Evolutionary conservation across 2,888 invertebrate genomes (phyloP).

Genomic region (Drosophila atripex): DNA sequence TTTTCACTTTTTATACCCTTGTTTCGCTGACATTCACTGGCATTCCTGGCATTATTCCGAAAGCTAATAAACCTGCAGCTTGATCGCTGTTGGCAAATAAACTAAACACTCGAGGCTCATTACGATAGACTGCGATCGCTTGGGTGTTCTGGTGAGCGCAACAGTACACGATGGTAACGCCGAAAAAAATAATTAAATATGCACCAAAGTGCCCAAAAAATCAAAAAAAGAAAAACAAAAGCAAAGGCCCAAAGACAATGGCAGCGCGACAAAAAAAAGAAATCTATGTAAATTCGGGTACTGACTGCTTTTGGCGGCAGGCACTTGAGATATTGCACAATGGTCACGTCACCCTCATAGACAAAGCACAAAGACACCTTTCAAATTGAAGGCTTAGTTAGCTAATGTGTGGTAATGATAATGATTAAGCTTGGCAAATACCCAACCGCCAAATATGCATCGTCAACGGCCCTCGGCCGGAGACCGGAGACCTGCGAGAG

Average conservation of each 20-base stretch:
- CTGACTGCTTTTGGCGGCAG: constrained; percentile 28
- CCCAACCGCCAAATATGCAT: constrained; percentile 45
- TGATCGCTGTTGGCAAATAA: constrained; percentile 7
- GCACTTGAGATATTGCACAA: constrained; percentile 51
- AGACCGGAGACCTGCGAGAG: not conserved
- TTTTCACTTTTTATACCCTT: constrained; percentile 4
- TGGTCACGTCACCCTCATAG: constrained; percentile 41
- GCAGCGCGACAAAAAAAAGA: constrained; percentile 47
- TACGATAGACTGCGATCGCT: constrained; percentile 9
- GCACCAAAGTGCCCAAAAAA: constrained; percentile 41
- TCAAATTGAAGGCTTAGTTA: constrained; percentile 68
- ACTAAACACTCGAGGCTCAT: constrained; percentile 6
- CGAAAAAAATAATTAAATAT: constrained; percentile 62
- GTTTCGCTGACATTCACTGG: not conserved
- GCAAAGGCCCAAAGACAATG: constrained; percentile 36
- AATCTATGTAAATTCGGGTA: constrained; percentile 69
- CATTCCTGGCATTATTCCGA: constrained; percentile 6
- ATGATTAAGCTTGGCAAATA: constrained; percentile 71
- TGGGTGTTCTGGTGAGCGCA: constrained; percentile 25
- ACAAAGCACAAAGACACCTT: constrained; percentile 64
- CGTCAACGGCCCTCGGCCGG: constrained; percentile 19
- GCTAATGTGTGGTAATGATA: constrained; percentile 72
- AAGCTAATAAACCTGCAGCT: not conserved
- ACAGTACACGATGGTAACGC: constrained; percentile 35
- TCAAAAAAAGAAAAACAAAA: not conserved